phyloP scores from a whole-genome alignment of 2,888 invertebrate genomes.

The Operophtera brumata region DNA sequence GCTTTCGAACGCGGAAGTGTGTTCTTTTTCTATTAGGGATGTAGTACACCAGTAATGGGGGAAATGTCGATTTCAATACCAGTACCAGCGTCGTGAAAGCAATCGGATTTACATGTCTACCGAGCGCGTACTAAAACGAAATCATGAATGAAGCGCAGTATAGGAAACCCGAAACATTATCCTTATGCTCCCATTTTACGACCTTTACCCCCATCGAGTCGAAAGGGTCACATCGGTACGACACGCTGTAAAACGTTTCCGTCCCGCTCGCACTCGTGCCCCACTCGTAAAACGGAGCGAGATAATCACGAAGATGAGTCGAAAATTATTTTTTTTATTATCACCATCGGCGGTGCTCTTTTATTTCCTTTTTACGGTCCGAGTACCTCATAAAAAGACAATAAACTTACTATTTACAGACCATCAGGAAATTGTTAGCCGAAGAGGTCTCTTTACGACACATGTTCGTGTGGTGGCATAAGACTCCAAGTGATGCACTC shows the following conservation, averaged over 20 bases:
- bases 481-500: conserved; percentile 67
- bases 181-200: conserved; percentile 81
- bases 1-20: conserved; percentile 20
- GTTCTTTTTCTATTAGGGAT: conserved; percentile 62
- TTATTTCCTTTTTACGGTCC: conserved; percentile 82
- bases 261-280: conserved; percentile 57
- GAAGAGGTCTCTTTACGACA: conserved; percentile 81
- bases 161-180: conserved; percentile 80
- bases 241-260: conserved; percentile 66
- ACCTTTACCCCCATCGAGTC: conserved; percentile 79
- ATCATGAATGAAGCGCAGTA: conserved; percentile 80
- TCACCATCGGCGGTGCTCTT: conserved; percentile 82
- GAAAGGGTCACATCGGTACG: conserved; percentile 77
- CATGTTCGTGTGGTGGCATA: conserved; percentile 69
- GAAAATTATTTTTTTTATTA: conserved; percentile 82
- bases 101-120: conserved; percentile 79
- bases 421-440: conserved; percentile 82
- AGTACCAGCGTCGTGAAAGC: conserved; percentile 69
- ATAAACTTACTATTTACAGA: conserved; percentile 82
- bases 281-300: conserved; percentile 68
- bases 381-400: conserved; percentile 82
- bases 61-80: conserved; percentile 57
- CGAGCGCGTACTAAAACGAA: conserved; percentile 76
- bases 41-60: conserved; percentile 71
- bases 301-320: conserved; percentile 79